Base-by-base conservation (phyloP, 1,140 invertebrate species). In the Phthorimaea operculella region DNA sequence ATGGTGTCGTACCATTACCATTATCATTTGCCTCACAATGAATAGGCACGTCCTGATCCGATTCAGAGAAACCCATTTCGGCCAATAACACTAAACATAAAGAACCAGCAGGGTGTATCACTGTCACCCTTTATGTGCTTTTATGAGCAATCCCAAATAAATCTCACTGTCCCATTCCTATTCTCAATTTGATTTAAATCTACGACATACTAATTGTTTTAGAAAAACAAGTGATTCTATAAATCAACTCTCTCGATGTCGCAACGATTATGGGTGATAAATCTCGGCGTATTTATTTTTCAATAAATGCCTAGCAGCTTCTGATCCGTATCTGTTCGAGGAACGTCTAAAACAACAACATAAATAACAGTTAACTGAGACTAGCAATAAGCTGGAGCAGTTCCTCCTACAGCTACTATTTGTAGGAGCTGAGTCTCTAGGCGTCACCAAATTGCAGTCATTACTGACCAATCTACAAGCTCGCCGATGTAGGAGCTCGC, bases 41-140 rank as follows among this genome's bases (percentile, higher is more conserved):
- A 72, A 77, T 74, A 68, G 57, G 58, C 58, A 72, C 62, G 64
- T 64, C 66, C 64, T 67, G 63, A 69, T 70, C 58, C 66, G 64
- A 76, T 76, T 68, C 70, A 76, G 66, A 62, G 61, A 62, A 67
- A 59, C 66, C 71, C 71, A 79, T 78, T 79, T 69, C 58, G 70
- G 60, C 58, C 70, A 77, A 79, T 80, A 77, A 73, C 68, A 70
- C 72, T 69, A 78, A 72, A 75, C 68, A 79, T 79, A 82, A 82
- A 82, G 77, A 72, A 79, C 71, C 79, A 77, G 72, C 73, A 60
- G 79, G 79, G 76, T 66, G 78, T 74, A 77, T 73, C 69, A 68
- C 58, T 79, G 72, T 77, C 76, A 79, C 76, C 77, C 79, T 76
- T 79, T 73, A 74, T 79, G 60, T 56, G 53, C 59, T 60, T 63